Percentiles rank a stretch among this genome's conserved stretches.
phyloP scores from a whole-genome alignment of 1,140 invertebrate genomes.

The Penaeus chinensis region DNA sequence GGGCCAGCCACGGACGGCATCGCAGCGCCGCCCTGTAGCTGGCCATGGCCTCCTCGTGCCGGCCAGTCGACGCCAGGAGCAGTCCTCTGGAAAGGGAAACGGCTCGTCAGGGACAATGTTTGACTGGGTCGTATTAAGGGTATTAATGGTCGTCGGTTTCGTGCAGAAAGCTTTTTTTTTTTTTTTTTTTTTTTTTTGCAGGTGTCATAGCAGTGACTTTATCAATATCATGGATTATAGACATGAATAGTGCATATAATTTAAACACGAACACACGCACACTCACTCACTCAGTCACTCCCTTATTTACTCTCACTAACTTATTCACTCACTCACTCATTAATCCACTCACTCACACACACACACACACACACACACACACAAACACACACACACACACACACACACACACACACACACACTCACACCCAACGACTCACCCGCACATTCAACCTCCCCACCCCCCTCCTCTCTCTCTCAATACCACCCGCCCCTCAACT shows the following conservation, averaged over 20 bases:
- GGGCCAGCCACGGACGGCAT: conserved; percentile 67
- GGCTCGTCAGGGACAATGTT: neutral
- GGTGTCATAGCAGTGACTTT: too few relatives aligned
- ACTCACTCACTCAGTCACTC: neutral
- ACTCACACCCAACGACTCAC: neutral
- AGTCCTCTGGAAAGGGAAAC: conserved; percentile 45
- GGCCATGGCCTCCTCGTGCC: conserved; percentile 69
- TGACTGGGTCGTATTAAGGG: neutral
- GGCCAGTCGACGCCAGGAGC: conserved; percentile 71
- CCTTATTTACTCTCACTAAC: neutral
- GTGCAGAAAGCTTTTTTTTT: too few relatives aligned
- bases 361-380: too few relatives aligned
- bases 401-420: too few relatives aligned
- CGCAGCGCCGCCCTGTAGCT: conserved; percentile 70
- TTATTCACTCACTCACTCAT: neutral
- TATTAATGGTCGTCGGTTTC: too few relatives aligned
- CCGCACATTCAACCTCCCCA: neutral
- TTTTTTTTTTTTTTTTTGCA: too few relatives aligned
- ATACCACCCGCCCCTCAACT: conserved; percentile 72
- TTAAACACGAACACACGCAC: neutral
- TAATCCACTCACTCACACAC: neutral
- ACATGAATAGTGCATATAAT: too few relatives aligned
- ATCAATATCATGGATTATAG: too few relatives aligned
- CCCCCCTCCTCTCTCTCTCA: neutral
- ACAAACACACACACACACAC: too few relatives aligned